Evolutionary conservation across 2,888 invertebrate species (phyloP), one percentile per base, ranked within the genome.

Genomic region (Ypsolopha scabrella): DNA sequence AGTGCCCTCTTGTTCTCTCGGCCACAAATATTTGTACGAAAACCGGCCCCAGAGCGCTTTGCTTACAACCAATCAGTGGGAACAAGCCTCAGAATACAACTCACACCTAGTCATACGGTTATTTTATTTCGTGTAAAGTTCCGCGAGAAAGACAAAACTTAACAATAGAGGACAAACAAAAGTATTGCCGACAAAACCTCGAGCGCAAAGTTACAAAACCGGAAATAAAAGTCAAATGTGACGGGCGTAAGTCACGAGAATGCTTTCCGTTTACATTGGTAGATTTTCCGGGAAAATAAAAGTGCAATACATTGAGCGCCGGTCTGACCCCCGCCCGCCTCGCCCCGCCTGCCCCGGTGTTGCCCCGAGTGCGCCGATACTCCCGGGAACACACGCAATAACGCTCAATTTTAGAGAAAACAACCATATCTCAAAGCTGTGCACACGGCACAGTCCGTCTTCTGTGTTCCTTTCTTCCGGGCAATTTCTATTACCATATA

Each of bases 401-500:
- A 78, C 75, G 75, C 76, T 83, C 80, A 80, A 82, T 85, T 82
- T 81, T 80, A 71, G 57, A 79, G 80, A 81, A 82, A 83, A 83
- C 85, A 83, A 78, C 80, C 56, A 82, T 83, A 85, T 82, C 76
- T 85, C 78, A 81, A 75, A 79, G 79, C 76, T 67, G 64, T 79
- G 79, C 75, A 24, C 24, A 24, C 24, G 24, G 24, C 24, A 79
- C 81, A 43, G 41, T 80, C 73, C 70, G 80, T 76, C 80, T 78
- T 76, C 77, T 80, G 72, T 79, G 75, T 78, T 83, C 75, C 77
- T 81, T 83, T 83, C 85, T 85, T 82, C 82, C 83, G 75, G 82
- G 78, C 83, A 82, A 85, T 85, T 83, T 86, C 80, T 83, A 86
- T 86, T 86, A 85, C 83, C 86, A 86, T 86, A 86, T 85, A 86